phyloP scores from a whole-genome alignment of 2,888 invertebrate species.

The Spisula subtruncata region DNA sequence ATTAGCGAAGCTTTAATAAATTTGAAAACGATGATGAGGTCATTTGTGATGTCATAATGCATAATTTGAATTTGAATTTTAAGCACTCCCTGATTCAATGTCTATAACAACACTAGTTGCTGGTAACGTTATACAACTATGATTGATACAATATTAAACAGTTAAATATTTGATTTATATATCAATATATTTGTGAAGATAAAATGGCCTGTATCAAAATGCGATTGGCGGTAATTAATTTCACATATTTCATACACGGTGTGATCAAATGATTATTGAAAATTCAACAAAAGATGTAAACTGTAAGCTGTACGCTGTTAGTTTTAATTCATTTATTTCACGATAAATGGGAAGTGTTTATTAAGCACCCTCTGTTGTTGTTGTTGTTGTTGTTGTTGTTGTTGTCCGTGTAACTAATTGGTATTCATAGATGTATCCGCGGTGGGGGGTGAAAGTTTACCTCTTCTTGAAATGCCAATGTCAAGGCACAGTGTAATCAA shows the following conservation, averaged over 20 bases:
- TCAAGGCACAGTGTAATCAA: no score
- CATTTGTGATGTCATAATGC: conserved; percentile 42
- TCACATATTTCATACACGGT: background rate
- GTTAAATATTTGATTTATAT: conserved; percentile 3
- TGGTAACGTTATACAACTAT: background rate
- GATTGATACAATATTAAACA: conserved; percentile 12
- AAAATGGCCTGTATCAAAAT: background rate
- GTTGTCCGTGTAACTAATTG: no score
- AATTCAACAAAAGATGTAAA: background rate
- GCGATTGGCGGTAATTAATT: background rate
- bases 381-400: no score
- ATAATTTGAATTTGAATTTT: background rate
- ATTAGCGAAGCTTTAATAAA: background rate
- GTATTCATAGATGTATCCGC: no score
- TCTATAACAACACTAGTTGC: background rate
- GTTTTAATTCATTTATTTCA: no score
- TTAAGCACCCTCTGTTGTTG: no score
- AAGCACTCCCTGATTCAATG: background rate
- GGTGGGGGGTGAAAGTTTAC: no score
- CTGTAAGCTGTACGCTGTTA: no score
- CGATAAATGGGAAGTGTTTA: no score
- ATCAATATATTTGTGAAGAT: background rate
- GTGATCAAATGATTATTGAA: conserved; percentile 1
- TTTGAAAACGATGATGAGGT: conserved; percentile 24
- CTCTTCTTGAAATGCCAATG: no score